Base-by-base conservation (phyloP, 2,888 invertebrate genomes). In the Drosophila demipolita region DNA sequence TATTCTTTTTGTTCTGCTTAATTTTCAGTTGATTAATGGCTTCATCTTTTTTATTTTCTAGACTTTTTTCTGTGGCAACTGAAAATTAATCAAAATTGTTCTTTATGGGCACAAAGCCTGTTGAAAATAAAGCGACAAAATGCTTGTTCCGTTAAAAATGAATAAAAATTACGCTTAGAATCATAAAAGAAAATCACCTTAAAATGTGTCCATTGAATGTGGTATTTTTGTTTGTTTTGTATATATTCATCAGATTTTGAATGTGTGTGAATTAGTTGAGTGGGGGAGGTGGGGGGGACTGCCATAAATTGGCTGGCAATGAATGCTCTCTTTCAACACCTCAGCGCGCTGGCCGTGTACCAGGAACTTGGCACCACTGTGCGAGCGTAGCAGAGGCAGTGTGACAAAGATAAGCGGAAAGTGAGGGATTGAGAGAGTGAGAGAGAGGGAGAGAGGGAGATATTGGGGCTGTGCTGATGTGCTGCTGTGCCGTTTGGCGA, bases 341-440 rank as follows among this genome's bases (percentile, higher is more conserved):
- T 52, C 40, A n/a, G 23, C 36, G 55, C 45, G 64, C 70, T 78
- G 78, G 71, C 81, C 73, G 64, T 61, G 71, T 82, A 69, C 75
- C 82, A 80, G 76, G 83, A 83, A 85, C 75, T 88, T 75, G 68
- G 81, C 58, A 73, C 67, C 83, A 85, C 88, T 82, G 83, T 84
- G 86, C 83, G 33, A 50, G 45, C 12, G 52, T 15, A 3, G 5
- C 29, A 29, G 29, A 29, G 29, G 29, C 29, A 29, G 29, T 29
- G 29, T 29, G 29, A 6, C 29, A 29, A 29, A 29, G 5, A 29
- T 29, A 35, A 40, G n/a, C 48, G 59, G 83, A 66, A 73, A 29
- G 29, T 45, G 15, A 4, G 2, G 4, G 23, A 8, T 15, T 45
- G 15, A 15, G 8, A 40, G 40, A 23, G 2, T 8, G 4, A 26